Evolutionary conservation across 2,113 vertebrate genomes (phyloP).

Genomic region (Salminus brasiliensis): DNA sequence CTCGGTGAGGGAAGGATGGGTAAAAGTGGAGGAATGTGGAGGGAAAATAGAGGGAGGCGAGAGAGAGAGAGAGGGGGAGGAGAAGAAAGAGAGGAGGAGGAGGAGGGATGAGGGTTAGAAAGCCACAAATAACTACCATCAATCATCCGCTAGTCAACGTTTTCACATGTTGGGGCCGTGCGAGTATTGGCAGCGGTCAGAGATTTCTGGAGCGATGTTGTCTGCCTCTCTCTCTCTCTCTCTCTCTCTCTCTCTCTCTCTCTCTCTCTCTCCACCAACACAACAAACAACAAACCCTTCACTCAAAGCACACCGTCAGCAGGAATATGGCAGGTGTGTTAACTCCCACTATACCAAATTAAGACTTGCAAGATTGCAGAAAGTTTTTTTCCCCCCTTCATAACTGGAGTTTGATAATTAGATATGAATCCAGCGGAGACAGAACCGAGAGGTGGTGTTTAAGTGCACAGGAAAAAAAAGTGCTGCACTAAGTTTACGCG

Average conservation of each 20-base stretch:
- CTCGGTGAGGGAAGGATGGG: not conserved
- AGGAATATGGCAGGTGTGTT: constrained; percentile 90
- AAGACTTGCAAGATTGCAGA: constrained; percentile 85
- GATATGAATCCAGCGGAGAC: constrained; percentile 58
- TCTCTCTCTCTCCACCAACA: constrained; percentile 70
- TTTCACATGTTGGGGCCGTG: constrained; percentile 82
- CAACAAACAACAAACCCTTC: constrained; percentile 79
- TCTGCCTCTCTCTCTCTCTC: constrained; percentile 56
- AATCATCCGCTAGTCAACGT: constrained; percentile 86
- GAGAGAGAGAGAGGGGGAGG: not conserved
- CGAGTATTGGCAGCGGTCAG: constrained; percentile 83
- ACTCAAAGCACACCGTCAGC: constrained; percentile 89
- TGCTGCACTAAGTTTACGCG: not conserved
- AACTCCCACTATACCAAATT: constrained; percentile 86
- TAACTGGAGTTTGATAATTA: constrained; percentile 75
- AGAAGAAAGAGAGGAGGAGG: constrained; percentile 52
- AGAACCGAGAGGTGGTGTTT: not conserved
- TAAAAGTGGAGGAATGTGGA: not conserved
- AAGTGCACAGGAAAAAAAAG: not conserved
- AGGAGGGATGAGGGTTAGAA: constrained; percentile 75
- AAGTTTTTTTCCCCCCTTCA: constrained; percentile 65
- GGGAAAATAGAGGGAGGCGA: not conserved
- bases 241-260: constrained; percentile 51
- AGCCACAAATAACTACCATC: constrained; percentile 92
- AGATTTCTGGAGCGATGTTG: constrained; percentile 72